Percentiles rank a stretch among this genome's conserved stretches.
Evolutionary conservation across 2,797 vertebrate species (phyloP).

Genomic region (Echeneis naucrates): DNA sequence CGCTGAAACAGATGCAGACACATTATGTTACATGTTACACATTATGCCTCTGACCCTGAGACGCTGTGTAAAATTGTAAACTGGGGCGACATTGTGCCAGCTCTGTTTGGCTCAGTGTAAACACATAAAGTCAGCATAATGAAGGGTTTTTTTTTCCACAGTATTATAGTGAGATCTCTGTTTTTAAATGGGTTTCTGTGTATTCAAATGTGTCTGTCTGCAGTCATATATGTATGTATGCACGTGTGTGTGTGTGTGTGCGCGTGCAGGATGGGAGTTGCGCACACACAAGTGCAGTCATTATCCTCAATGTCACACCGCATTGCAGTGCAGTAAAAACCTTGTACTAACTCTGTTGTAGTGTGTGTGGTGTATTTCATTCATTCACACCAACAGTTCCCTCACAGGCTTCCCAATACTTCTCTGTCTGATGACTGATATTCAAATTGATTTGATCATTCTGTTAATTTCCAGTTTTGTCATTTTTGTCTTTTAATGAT

Average conservation of each 20-base stretch:
- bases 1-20: no score
- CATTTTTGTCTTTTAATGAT: not conserved
- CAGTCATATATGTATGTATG: conserved; percentile 38
- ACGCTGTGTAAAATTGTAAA: no score
- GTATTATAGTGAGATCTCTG: not conserved
- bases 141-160: not conserved
- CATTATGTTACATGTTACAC: not conserved
- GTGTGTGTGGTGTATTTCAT: conserved; percentile 6
- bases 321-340: conserved; percentile 76
- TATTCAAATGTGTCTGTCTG: conserved; percentile 47
- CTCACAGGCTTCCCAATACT: conserved; percentile 12
- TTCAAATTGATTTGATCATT: conserved; percentile 19
- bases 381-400: conserved; percentile 24
- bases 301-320: conserved; percentile 73
- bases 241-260: conserved; percentile 2
- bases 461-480: not conserved
- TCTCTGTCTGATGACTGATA: conserved; percentile 8
- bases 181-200: conserved; percentile 11
- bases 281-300: conserved; percentile 58
- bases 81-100: no score
- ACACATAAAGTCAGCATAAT: not conserved
- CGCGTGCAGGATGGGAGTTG: no score
- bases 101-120: no score
- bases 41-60: not conserved
- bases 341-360: conserved; percentile 6